A percentile compares a stretch with the other conserved stretches of the same genome.
Evolutionary conservation across 2,888 invertebrate species (phyloP).

Genomic region (Apamea crenata): DNA sequence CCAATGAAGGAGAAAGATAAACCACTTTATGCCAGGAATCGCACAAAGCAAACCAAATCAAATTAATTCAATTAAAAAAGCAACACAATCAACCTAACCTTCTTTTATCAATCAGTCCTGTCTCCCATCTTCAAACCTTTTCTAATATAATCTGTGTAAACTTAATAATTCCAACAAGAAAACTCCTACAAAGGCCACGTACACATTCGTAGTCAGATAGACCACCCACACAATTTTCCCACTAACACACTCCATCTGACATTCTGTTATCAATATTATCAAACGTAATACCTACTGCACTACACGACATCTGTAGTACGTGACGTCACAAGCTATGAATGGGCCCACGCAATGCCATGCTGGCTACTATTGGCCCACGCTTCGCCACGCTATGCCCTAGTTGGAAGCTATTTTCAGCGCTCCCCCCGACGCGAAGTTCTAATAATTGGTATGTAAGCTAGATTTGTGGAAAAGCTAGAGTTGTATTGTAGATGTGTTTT

Average conservation of each 20-base stretch:
- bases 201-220: neutral
- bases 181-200: neutral
- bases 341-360: conserved; percentile 36
- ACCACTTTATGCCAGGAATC: neutral
- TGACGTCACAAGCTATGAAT: conserved; percentile 51
- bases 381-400: conserved; percentile 1
- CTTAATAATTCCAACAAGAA: neutral
- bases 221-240: conserved; percentile 18
- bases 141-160: neutral
- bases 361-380: conserved; percentile 5
- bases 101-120: neutral
- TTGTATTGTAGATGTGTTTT: neutral
- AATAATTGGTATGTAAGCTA: neutral
- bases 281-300: conserved; percentile 17
- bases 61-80: neutral
- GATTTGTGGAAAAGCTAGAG: conserved; percentile 14
- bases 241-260: conserved; percentile 8
- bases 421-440: conserved; percentile 19
- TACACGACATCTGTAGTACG: conserved; percentile 28
- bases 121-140: neutral
- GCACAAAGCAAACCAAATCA: neutral
- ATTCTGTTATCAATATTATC: conserved; percentile 42
- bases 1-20: neutral
- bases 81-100: neutral
- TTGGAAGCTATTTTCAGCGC: conserved; percentile 24